phyloP scores from a whole-genome alignment of 2,113 vertebrate species.

The Alligator sinensis region DNA sequence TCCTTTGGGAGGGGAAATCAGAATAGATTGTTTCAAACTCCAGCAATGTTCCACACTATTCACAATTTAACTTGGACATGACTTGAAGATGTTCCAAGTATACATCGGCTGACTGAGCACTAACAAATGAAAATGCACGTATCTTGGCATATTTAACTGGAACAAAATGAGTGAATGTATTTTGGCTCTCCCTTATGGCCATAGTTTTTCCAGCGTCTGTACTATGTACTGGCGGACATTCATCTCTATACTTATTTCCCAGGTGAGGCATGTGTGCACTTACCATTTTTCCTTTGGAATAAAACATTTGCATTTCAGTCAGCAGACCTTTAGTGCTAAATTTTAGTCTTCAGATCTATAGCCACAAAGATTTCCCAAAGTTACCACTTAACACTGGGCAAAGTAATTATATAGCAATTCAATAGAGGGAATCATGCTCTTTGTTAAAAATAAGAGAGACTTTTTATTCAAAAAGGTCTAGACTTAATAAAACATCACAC shows the following conservation, averaged over 20 bases:
- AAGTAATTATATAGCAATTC: neutral
- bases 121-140: neutral
- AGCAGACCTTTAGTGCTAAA: neutral
- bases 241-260: neutral
- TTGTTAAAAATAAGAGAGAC: neutral
- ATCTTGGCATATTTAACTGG: neutral
- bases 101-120: neutral
- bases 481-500: conserved; percentile 57
- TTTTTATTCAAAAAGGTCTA: conserved; percentile 45
- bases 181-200: neutral
- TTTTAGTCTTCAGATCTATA: neutral
- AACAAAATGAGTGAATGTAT: neutral
- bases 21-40: neutral
- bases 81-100: neutral
- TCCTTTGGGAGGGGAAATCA: neutral
- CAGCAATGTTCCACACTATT: neutral
- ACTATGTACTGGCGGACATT: neutral
- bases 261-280: neutral
- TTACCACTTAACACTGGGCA: neutral
- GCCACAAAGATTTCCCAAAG: neutral
- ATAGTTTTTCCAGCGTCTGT: neutral
- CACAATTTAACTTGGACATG: neutral
- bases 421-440: neutral
- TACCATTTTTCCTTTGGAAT: neutral
- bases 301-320: neutral